Base-by-base conservation (phyloP, 2,797 vertebrate genomes). In the Meriones psammophilus region DNA sequence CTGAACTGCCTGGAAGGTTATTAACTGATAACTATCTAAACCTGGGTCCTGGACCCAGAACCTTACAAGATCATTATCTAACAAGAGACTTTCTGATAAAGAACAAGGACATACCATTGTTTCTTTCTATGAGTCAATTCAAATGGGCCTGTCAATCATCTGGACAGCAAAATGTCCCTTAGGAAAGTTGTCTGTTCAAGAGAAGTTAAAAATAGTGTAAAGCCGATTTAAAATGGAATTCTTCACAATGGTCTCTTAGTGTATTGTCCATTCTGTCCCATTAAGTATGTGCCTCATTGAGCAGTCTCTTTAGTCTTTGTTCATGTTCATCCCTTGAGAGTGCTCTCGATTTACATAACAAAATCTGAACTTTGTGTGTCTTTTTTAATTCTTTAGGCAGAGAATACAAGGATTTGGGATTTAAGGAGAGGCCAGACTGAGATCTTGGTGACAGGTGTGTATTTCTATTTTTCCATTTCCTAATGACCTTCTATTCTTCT, bases 401-500 rank as follows among this genome's bases (percentile, higher is more conserved):
- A 89, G 42, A 78, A 54, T 42, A 78, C 42, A 89, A 78, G 24
- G 14, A 36, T 8, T 66, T 10, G 42, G 60, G 14, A 66, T 20
- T 66, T 78, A n/a, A 54, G 39, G 28, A 46, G 39, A 54, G 33
- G 33, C 60, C 33, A 17, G 58, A 89, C 6, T 24, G 7, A 50
- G 73, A 50, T 64, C 39, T 17, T 77, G 39, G 42, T 36, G 22
- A 36, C 42, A 58, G 6, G n/a, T 69, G 39, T 14, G 18, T 39
- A 58, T 86, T 92, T 5, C 60, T 77, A 64, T 83, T 56, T 68
- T 56, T 88, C 33, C 85, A 3, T 91, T 93, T 76, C 83, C 92
- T 87, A 60, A 93, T 79, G 66, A 56, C 15, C 58, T 58, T 46
- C 69, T 62, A 28, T 83, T n/a, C 87, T 91, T 78, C 56, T 89